Conservation (phyloP, 2,888 invertebrate species). For the Eledona agricola region DNA sequence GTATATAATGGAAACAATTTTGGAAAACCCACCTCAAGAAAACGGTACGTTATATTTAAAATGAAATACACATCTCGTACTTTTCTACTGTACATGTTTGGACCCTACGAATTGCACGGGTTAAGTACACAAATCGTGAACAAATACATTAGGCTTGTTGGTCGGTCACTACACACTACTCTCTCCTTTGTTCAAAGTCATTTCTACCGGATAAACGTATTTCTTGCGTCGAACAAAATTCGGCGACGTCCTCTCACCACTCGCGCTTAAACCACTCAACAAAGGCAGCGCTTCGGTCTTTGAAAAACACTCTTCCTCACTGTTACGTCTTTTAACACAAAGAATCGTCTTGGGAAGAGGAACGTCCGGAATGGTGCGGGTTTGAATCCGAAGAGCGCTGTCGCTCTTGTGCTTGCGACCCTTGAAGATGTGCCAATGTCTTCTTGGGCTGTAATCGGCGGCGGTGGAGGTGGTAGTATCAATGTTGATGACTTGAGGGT, state of each 20-base stretch:
- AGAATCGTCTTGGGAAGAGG: slow-evolving; percentile 46
- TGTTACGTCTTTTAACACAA: slow-evolving; percentile 36
- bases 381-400: neutral
- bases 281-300: slow-evolving; percentile 68
- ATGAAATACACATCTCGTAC: slow-evolving; percentile 25
- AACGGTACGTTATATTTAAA: too few species aligned
- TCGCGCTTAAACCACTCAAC: slow-evolving; percentile 63
- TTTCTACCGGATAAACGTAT: slow-evolving; percentile 67
- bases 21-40: too few species aligned
- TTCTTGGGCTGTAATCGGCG: slow-evolving; percentile 22
- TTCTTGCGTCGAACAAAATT: slow-evolving; percentile 70
- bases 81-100: slow-evolving; percentile 43
- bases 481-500: slow-evolving; percentile 59
- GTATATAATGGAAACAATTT: too few species aligned
- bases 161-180: slow-evolving; percentile 63
- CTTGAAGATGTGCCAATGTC: slow-evolving; percentile 45
- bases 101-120: slow-evolving; percentile 43
- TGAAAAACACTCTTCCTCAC: slow-evolving; percentile 47
- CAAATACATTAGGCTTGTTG: slow-evolving; percentile 10
- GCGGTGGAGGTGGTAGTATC: slow-evolving; percentile 4
- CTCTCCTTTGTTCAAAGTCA: slow-evolving; percentile 62
- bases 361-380: slow-evolving; percentile 2
- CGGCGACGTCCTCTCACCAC: slow-evolving; percentile 61
- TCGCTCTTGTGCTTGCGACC: slow-evolving; percentile 39
- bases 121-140: too few species aligned